A percentile compares a stretch with the other conserved stretches of the same genome.
Conservation (phyloP, 2,888 invertebrate species). For the Archips crataeganus region DNA sequence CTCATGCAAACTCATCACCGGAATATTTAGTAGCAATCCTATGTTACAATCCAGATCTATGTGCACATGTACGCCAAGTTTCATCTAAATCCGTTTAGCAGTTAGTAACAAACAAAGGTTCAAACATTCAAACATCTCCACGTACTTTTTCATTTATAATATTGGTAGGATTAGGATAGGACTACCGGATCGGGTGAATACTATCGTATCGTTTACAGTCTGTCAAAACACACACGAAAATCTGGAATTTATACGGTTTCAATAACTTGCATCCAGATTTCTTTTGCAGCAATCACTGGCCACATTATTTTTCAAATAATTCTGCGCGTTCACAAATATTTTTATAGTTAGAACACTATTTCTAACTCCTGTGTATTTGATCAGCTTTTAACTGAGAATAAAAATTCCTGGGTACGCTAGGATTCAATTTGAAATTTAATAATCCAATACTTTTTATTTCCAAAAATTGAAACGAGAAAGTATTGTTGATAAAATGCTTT, state of each 20-base stretch:
- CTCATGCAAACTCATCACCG: too few species aligned
- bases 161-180: too few species aligned
- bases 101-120: too few species aligned
- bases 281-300: constrained; percentile 1
- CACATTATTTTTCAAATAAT: not conserved
- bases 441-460: not conserved
- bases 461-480: not conserved
- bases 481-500: not conserved
- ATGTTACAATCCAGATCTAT: too few species aligned
- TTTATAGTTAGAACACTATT: constrained; percentile 1
- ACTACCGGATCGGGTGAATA: too few species aligned
- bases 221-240: not conserved
- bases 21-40: too few species aligned
- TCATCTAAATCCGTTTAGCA: too few species aligned
- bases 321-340: not conserved
- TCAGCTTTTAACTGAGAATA: not conserved
- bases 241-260: not conserved
- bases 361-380: constrained; percentile 1
- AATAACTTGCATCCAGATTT: not conserved
- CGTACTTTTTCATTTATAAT: too few species aligned
- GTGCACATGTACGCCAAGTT: too few species aligned
- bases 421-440: not conserved
- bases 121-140: too few species aligned
- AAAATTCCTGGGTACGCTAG: not conserved
- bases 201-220: not conserved